phyloP scores from a whole-genome alignment of 2,113 vertebrate genomes.

The Heteronetta atricapilla region DNA sequence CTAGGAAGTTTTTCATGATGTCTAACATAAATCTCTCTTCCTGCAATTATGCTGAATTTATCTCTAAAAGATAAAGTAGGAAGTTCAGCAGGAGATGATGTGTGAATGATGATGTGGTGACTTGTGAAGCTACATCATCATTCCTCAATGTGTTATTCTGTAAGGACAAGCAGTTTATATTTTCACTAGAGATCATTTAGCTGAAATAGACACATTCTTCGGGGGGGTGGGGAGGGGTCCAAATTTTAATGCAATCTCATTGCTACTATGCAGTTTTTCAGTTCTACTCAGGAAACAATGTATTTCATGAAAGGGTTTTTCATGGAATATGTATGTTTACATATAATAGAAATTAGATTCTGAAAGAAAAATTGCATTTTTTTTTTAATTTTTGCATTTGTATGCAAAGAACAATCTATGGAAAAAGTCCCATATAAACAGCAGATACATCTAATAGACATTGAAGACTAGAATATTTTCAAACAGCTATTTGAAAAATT shows the following conservation, averaged over 20 bases:
- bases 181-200: neutral
- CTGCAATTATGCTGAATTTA: constrained; percentile 14
- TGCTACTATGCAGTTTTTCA: neutral
- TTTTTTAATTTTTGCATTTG: neutral
- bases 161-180: neutral
- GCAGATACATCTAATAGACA: neutral
- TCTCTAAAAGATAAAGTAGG: neutral
- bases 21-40: constrained; percentile 19
- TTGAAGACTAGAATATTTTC: neutral
- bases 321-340: neutral
- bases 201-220: neutral
- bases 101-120: neutral
- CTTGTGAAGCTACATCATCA: neutral
- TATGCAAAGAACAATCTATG: neutral
- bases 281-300: neutral
- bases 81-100: neutral
- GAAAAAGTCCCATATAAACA: neutral
- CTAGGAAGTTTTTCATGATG: neutral
- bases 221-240: neutral
- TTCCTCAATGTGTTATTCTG: neutral
- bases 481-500: neutral
- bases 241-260: neutral
- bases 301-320: neutral
- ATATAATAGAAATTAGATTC: neutral
- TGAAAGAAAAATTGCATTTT: neutral